Percentiles rank a stretch among this genome's conserved stretches.
Evolutionary conservation across 2,113 vertebrate species (phyloP).

Genomic region (Eulacestoma nigropectus): DNA sequence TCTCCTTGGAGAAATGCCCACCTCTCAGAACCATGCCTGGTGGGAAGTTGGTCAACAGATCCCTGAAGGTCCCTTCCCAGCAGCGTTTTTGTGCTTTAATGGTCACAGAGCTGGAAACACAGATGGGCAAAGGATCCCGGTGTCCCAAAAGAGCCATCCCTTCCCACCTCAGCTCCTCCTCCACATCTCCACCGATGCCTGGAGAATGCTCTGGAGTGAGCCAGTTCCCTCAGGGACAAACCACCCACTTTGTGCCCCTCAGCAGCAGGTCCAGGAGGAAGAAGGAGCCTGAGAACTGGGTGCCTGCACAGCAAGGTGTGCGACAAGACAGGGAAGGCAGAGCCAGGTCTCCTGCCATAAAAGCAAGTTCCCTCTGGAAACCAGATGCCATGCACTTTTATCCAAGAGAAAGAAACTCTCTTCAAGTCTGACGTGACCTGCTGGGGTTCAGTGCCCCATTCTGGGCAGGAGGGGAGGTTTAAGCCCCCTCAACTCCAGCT

Average conservation of each 20-base stretch:
- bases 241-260: neutral
- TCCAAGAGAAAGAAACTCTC: neutral
- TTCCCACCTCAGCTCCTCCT: neutral
- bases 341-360: neutral
- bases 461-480: neutral
- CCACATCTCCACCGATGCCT: accelerated
- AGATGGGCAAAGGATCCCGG: accelerated
- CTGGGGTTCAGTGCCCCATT: accelerated
- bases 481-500: neutral
- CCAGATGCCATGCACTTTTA: accelerated
- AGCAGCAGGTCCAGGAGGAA: neutral
- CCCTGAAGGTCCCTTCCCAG: neutral
- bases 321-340: neutral
- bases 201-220: accelerated
- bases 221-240: neutral
- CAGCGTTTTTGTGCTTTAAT: neutral
- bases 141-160: neutral
- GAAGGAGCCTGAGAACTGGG: constrained; percentile 63
- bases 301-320: constrained; percentile 71
- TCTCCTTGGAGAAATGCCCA: neutral
- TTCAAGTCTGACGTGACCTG: accelerated
- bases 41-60: neutral
- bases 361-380: neutral
- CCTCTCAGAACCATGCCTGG: neutral
- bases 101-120: neutral